Conservation (phyloP, 2,797 vertebrate genomes). For the Gymnothorax javanicus region DNA sequence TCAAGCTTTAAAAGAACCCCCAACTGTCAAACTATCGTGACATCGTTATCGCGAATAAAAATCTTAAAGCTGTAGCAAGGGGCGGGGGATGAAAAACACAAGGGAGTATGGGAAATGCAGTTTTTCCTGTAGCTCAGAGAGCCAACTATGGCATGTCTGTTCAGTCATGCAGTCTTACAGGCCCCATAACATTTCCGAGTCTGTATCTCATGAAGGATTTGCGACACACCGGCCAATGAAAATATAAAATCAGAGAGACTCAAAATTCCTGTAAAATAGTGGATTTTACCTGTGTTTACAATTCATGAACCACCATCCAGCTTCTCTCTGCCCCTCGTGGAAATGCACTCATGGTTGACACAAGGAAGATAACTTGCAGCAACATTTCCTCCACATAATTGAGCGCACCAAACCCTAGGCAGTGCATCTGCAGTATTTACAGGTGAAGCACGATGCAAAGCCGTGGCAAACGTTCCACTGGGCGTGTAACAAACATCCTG, state of each 20-base stretch:
- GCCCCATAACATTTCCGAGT: slow-evolving; percentile 54
- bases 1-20: slow-evolving; percentile 26
- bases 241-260: neutral
- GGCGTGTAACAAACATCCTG: neutral
- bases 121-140: slow-evolving; percentile 26
- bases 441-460: neutral
- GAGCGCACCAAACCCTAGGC: neutral
- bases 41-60: slow-evolving; percentile 48
- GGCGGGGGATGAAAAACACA: neutral
- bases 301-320: too few relatives aligned
- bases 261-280: neutral
- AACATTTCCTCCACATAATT: neutral
- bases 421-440: slow-evolving; percentile 11
- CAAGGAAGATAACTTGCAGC: neutral
- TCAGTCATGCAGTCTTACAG: slow-evolving; percentile 57
- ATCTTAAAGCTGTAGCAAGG: slow-evolving; percentile 62
- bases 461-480: neutral
- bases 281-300: neutral
- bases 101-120: neutral
- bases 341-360: neutral
- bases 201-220: neutral
- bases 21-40: neutral
- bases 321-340: neutral
- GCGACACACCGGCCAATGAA: neutral
- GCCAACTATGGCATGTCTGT: slow-evolving; percentile 43